These are phyloP conservation scores for Malthinus seriepunctatus DNA, from an alignment of 2,888 invertebrate genomes.

Conservation along the genomic window DNA sequence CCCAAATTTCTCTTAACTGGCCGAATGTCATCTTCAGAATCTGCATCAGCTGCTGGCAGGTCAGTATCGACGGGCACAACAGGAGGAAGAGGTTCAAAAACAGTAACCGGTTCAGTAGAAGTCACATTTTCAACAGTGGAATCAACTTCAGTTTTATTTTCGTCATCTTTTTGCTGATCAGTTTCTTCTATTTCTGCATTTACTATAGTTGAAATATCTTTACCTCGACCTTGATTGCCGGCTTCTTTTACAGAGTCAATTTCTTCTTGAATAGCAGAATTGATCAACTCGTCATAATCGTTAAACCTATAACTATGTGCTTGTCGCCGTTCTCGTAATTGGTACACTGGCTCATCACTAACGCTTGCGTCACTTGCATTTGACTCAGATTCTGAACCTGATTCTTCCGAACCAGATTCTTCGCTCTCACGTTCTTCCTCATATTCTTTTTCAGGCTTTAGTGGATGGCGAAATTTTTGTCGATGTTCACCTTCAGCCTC, in stretches of 20 bases:
- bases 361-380: conserved; percentile 49
- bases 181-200: conserved; percentile 69
- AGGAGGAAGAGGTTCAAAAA: conserved; percentile 27
- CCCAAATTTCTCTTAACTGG: conserved; percentile 42
- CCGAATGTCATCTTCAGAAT: conserved; percentile 51
- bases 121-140: conserved; percentile 19
- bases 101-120: neutral
- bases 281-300: conserved; percentile 95
- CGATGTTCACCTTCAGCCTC: conserved; percentile 37
- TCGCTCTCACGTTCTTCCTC: conserved; percentile 40
- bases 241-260: conserved; percentile 75
- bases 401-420: conserved; percentile 34
- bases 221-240: conserved; percentile 83
- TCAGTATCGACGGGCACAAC: conserved; percentile 32
- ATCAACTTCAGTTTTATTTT: conserved; percentile 21
- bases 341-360: conserved; percentile 78
- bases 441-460: conserved; percentile 48
- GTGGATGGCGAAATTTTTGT: conserved; percentile 39
- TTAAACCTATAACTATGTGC: conserved; percentile 84
- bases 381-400: conserved; percentile 39
- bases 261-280: conserved; percentile 85
- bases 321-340: conserved; percentile 78
- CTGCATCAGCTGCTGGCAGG: conserved; percentile 35
- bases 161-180: conserved; percentile 22
- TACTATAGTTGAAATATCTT: conserved; percentile 90